Conservation (phyloP, 1,140 invertebrate species). For the Tetragnatha versicolor region DNA sequence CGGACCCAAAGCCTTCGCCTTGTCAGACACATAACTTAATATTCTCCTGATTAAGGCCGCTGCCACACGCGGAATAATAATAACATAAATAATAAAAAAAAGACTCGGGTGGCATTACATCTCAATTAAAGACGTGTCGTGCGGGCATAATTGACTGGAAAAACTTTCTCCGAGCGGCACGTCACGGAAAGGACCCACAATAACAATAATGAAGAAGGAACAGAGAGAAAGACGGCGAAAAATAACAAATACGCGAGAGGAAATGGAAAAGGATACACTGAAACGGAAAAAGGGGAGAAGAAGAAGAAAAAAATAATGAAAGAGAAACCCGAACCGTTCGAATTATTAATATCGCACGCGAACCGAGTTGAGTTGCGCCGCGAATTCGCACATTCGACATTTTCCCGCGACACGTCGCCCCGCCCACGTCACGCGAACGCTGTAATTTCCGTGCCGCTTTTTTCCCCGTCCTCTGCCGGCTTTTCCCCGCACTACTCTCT, state of each 20-base stretch:
- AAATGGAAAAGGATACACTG: slow-evolving; percentile 20
- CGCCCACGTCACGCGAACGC: neutral
- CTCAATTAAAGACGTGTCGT: slow-evolving; percentile 5
- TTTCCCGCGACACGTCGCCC: slow-evolving; percentile 1
- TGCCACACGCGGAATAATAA: neutral
- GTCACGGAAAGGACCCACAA: too few species aligned
- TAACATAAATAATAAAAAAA: neutral
- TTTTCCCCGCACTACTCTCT: neutral
- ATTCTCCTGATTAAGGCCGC: slow-evolving; percentile 10
- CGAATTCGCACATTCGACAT: slow-evolving; percentile 17
- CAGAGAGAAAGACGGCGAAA: slow-evolving; percentile 6
- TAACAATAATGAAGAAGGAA: neutral
- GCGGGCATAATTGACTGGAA: slow-evolving; percentile 14
- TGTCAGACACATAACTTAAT: slow-evolving; percentile 1
- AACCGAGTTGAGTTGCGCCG: neutral
- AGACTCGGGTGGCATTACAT: too few species aligned
- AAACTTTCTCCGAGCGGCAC: neutral
- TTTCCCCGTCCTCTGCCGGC: neutral
- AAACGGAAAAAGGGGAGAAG: neutral
- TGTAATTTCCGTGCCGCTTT: neutral
- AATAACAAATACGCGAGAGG: slow-evolving; percentile 18
- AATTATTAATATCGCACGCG: slow-evolving; percentile 16
- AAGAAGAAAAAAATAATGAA: neutral
- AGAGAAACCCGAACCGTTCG: slow-evolving; percentile 22
- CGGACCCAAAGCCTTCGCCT: neutral